Conservation (phyloP, 2,113 vertebrate species). For the Vanacampus margaritifer region DNA sequence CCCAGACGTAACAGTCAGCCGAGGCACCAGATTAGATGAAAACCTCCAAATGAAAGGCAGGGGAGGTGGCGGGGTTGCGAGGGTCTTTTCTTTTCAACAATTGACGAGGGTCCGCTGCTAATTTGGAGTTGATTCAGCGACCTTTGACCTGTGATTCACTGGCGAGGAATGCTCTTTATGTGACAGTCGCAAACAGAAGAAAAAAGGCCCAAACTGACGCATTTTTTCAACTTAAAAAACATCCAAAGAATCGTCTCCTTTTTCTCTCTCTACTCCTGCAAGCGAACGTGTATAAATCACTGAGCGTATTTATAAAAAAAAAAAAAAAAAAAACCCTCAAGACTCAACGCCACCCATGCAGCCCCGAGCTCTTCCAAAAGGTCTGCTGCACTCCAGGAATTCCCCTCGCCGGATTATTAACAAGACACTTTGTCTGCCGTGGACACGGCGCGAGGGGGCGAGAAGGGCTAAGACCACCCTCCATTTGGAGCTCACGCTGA, state of each 20-base stretch:
- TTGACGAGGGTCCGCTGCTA: slow-evolving; percentile 58
- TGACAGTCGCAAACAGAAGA: slow-evolving; percentile 36
- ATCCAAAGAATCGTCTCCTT: neutral
- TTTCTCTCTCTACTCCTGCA: neutral
- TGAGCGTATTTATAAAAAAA: neutral
- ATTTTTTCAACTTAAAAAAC: slow-evolving; percentile 14
- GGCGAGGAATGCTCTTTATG: slow-evolving; percentile 69
- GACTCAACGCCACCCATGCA: neutral
- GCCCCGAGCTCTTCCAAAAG: neutral
- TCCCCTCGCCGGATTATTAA: slow-evolving; percentile 3
- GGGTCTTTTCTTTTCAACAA: slow-evolving; percentile 41
- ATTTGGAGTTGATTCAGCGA: slow-evolving; percentile 56
- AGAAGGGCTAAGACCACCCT: neutral
- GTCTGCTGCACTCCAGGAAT: slow-evolving; percentile 4
- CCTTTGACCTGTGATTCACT: slow-evolving; percentile 67
- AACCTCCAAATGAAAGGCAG: slow-evolving; percentile 31
- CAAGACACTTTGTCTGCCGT: slow-evolving; percentile 1
- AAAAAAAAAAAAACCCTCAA: neutral
- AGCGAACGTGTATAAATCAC: neutral
- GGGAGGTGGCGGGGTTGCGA: neutral
- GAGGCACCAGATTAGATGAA: slow-evolving; percentile 30
- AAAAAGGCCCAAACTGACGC: slow-evolving; percentile 15
- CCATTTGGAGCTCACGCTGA: neutral
- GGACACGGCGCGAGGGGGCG: neutral
- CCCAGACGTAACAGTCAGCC: slow-evolving; percentile 49